Evolutionary conservation across 1,140 invertebrate genomes (phyloP).

Genomic region (Diploscapter pachys): DNA sequence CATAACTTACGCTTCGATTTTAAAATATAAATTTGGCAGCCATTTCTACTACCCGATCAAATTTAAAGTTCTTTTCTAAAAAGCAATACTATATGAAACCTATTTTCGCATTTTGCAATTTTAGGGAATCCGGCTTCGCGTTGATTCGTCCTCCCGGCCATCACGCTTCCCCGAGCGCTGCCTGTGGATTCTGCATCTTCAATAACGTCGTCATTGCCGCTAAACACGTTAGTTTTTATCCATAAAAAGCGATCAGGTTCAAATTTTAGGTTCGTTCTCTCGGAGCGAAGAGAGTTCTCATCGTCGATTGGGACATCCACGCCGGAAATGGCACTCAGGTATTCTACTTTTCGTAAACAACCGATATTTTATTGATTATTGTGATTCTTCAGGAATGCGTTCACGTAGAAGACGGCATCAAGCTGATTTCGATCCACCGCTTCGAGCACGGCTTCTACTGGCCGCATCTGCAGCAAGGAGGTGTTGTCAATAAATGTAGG

Average conservation of each 20-base stretch:
- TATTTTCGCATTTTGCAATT: background rate
- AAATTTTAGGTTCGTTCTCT: too few relatives aligned
- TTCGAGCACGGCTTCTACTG: constrained; percentile 89
- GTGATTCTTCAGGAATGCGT: constrained; percentile 75
- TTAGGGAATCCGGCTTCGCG: constrained; percentile 34
- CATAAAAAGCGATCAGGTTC: too few relatives aligned
- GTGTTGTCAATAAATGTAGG: constrained; percentile 64
- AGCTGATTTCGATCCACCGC: constrained; percentile 95
- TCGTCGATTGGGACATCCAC: constrained; percentile 91
- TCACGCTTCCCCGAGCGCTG: constrained; percentile 84
- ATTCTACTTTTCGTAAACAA: constrained; percentile 61
- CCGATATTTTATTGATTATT: too few relatives aligned
- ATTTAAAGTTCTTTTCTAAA: constrained; percentile 3
- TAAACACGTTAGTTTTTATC: constrained; percentile 52
- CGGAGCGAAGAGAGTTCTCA: constrained; percentile 70
- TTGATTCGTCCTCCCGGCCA: constrained; percentile 78
- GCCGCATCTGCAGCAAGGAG: constrained; percentile 83
- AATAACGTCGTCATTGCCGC: constrained; percentile 92
- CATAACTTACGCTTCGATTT: background rate
- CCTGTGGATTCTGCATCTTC: constrained; percentile 94
- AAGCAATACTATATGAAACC: background rate
- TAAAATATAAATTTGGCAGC: constrained; percentile 1
- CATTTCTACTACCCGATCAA: background rate
- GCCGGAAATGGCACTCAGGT: constrained; percentile 85
- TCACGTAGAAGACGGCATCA: constrained; percentile 77